A percentile compares a stretch with the other conserved stretches of the same genome.
phyloP scores from a whole-genome alignment of 2,113 vertebrate species.

The Phalacrocorax aristotelis region DNA sequence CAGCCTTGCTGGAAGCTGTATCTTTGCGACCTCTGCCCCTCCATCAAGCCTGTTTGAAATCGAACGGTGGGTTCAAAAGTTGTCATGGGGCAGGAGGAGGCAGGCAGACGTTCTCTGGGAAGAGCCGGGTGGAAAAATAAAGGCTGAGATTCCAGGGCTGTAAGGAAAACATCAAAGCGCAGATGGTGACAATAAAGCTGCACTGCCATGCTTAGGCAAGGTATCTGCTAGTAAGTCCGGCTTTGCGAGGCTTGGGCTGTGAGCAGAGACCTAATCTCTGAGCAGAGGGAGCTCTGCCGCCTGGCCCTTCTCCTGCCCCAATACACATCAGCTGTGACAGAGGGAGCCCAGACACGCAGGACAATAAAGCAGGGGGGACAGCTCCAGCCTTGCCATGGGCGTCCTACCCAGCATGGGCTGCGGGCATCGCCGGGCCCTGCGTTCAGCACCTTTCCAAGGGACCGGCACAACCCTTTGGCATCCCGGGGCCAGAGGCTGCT shows the following conservation, averaged over 20 bases:
- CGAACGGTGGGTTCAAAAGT: neutral
- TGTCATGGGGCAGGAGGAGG: neutral
- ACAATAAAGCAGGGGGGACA: neutral
- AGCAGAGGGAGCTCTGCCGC: neutral
- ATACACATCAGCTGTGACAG: neutral
- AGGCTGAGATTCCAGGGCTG: slow-evolving; percentile 1
- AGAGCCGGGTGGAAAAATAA: neutral
- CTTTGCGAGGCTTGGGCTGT: neutral
- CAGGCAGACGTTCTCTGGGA: neutral
- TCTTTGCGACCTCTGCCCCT: slow-evolving; percentile 13
- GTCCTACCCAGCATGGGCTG: neutral
- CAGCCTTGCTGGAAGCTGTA: neutral
- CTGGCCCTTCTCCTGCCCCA: neutral
- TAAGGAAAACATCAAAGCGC: slow-evolving; percentile 48
- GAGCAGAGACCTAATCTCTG: neutral
- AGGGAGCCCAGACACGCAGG: neutral
- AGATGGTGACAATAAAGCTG: neutral
- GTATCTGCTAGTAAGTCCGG: neutral
- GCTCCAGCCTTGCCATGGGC: neutral
- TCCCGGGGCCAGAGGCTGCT: neutral
- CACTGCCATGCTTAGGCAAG: neutral
- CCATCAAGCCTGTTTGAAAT: neutral
- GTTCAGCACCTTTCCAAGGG: neutral
- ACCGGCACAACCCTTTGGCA: neutral
- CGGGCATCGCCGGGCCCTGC: rapidly evolving